These are phyloP conservation scores for Enteromius viviparus DNA, from an alignment of 2,797 vertebrate genomes.

Conservation along the genomic window DNA sequence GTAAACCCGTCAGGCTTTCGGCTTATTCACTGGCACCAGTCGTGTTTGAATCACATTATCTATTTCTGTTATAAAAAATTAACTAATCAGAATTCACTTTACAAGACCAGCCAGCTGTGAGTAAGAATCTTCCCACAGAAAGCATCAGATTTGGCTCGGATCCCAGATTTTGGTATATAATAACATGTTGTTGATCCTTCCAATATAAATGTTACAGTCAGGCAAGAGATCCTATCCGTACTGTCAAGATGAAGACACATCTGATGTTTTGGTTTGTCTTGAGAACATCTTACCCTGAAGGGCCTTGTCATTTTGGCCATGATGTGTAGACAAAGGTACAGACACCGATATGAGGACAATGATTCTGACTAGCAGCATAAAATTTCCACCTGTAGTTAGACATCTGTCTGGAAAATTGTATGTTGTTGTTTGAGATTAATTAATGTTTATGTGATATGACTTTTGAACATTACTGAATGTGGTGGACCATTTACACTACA, in stretches of 20 bases:
- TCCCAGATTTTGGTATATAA: not conserved
- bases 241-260: conserved; percentile 35
- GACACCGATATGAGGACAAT: not conserved
- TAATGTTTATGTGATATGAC: not conserved
- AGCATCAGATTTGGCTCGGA: conserved; percentile 25
- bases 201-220: conserved; percentile 17
- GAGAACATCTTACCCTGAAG: conserved; percentile 18
- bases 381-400: not conserved
- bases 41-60: conserved; percentile 30
- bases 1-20: not conserved
- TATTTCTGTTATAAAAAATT: conserved; percentile 27
- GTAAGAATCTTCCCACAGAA: conserved; percentile 25
- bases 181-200: conserved; percentile 18
- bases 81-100: conserved; percentile 3
- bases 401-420: not conserved
- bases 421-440: not conserved
- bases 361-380: not conserved
- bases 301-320: not conserved
- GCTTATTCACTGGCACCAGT: conserved; percentile 16
- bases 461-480: not conserved
- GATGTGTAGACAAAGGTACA: not conserved
- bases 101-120: conserved; percentile 4
- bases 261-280: conserved; percentile 33
- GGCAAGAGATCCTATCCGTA: conserved; percentile 37
- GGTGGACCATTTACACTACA: not conserved